Base-by-base conservation (phyloP, 2,113 vertebrate genomes). In the Alethe castanea region DNA sequence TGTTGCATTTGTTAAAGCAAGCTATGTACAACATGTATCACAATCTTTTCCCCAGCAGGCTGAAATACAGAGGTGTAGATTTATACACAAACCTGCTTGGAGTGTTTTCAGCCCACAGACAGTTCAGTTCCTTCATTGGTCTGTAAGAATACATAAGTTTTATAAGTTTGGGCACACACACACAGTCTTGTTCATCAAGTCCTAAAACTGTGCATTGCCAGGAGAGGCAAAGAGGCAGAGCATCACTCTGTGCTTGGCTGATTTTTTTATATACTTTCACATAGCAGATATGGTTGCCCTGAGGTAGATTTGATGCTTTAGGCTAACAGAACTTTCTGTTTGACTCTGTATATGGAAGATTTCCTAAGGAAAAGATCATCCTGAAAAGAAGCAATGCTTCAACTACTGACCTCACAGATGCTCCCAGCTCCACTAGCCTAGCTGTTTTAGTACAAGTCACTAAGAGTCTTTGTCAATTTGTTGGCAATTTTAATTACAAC, bases 401-500 rank as follows among this genome's bases (percentile, higher is more conserved):
- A 59, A 16, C 7, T 28, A 28, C 7, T 64, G 52, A 42, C 47
- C 44, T 77, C 35, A 52, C 29, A 88, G 54, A 60, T 35, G 24
- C 12, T 88, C 22, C 59, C 38, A 54, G 24, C 26, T 83, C 47
- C 60, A 50, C 36, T 71, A 86, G 79, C n/a, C 28, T 54, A 14
- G 22, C 0, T 5, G 26, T 86, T 81, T 92, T 74, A 86, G 40
- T 74, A 56, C n/a, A 86, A 89, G 72, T 85, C 90, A 48, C 78
- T 70, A 76, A 48, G 25, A 81, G 57, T 67, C 60, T 45, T 92
- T 90, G 88, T 91, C 88, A 95, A 94, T 94, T 96, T 92, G 90
- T 91, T 96, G 92, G 94, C 91, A 91, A 77, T 92, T 96, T 96
- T 96, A 96, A 95, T 97, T 96, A 94, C 81, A 95, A 76, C 38